Evolutionary conservation across 2,797 vertebrate species (phyloP), one percentile per base, ranked within the genome.

Genomic region (Hephaestus fuliginosus): DNA sequence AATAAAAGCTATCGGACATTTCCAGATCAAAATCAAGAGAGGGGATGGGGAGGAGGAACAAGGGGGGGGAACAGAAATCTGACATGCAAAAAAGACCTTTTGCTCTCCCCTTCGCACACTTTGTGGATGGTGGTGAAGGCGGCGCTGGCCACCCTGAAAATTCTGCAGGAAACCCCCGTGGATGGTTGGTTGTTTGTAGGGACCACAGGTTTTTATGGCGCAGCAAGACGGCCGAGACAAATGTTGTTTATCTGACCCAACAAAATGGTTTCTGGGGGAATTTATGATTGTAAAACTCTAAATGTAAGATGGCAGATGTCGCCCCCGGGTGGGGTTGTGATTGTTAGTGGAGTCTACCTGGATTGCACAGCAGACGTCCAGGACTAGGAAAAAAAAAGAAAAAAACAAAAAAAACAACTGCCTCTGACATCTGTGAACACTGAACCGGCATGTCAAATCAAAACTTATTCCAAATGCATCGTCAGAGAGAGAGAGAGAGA

Each of bases 1-100:
- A 94, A 95, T 95, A 95, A 95, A 94, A 92, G 84, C 91, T 93
- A 87, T 92, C 71, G 83, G 92, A 94, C 91, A 94, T 94, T 93
- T 93, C 91, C 91, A 89, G 86, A 92, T 92, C 86, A 79, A 94
- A 93, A 91, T 92, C 79, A 86, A 92, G 61, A 81, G 80, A 82
- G 82, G 87, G 85, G 74, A 80, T 52, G 43, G 80, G 80, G 76
- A 78, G 57, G 84, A 89, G 79, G 87, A 78, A 63, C 60, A 60
- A 33, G 30, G 30, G 36, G 71, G 82, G 83, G 61, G 81, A 88
- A 89, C 80, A 91, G 73, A 89, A 88, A 83, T 88, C 76, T 80
- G 70, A 93, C 93, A 94, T 95, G 94, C 93, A 92, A 85, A 90
- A 88, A 80, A 80, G 30, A 73, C 2, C 44, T 58, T 80, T 83